phyloP scores from a whole-genome alignment of 2,888 invertebrate genomes.

The Diaprepes abbreviatus region DNA sequence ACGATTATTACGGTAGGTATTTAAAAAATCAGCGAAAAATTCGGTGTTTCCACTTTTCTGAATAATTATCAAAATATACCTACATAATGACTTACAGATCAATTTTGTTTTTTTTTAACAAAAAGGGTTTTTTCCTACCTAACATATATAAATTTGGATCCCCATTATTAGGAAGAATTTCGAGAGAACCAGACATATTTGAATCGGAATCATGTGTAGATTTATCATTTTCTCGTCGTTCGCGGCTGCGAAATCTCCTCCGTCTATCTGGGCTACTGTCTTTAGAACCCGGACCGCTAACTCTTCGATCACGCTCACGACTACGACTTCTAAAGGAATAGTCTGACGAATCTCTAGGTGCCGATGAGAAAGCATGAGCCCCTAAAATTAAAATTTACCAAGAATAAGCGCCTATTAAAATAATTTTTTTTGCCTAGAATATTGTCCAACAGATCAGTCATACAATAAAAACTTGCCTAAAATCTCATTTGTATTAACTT shows the following conservation, averaged over 20 bases:
- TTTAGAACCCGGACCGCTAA: neutral
- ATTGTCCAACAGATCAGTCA: no score
- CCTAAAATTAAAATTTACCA: no score
- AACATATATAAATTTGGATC: constrained; percentile 65
- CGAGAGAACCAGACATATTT: constrained; percentile 64
- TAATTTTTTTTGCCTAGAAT: no score
- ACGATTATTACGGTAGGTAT: no score
- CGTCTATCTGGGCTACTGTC: constrained; percentile 28
- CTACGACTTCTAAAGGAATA: constrained; percentile 4
- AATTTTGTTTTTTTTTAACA: no score
- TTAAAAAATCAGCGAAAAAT: no score
- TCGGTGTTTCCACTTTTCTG: no score
- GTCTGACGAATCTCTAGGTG: constrained; percentile 16
- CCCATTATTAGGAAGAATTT: constrained; percentile 59
- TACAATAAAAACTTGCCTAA: neutral
- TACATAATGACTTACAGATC: no score
- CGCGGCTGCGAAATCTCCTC: constrained; percentile 44
- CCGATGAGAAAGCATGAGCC: constrained; percentile 20
- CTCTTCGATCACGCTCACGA: constrained; percentile 6
- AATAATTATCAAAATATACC: no score
- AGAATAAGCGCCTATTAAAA: no score
- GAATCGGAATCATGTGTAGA: constrained; percentile 66
- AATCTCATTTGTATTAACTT: neutral
- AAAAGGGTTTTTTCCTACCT: constrained; percentile 59
- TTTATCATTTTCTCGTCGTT: constrained; percentile 67